Evolutionary conservation across 2,888 invertebrate genomes (phyloP).

Genomic region (Thereva nobilitata): DNA sequence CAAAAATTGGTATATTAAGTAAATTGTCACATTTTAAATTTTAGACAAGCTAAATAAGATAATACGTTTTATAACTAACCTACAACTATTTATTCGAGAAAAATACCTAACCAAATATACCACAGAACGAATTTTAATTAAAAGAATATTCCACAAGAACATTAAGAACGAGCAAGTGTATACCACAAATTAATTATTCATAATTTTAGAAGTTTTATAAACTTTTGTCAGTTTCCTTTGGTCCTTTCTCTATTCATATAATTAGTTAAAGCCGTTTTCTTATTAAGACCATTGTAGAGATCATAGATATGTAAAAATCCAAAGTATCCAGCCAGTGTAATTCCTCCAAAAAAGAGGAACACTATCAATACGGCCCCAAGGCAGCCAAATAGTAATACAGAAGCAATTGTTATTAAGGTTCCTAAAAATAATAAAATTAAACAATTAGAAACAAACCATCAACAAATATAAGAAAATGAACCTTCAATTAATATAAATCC

Average conservation of each 20-base stretch:
- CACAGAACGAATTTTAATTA: too few relatives aligned
- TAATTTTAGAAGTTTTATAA: not conserved
- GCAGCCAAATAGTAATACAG: constrained; percentile 52
- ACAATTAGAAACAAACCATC: not conserved
- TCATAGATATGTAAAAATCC: constrained; percentile 53
- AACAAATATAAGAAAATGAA: constrained; percentile 37
- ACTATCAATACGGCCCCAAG: constrained; percentile 49
- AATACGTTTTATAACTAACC: too few relatives aligned
- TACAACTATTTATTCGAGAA: too few relatives aligned
- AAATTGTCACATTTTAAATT: too few relatives aligned
- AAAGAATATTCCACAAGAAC: too few relatives aligned
- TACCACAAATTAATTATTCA: too few relatives aligned
- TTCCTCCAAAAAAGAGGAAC: constrained; percentile 47
- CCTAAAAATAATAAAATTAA: constrained; percentile 46
- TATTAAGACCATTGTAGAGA: constrained; percentile 47
- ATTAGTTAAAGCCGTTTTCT: constrained; percentile 44
- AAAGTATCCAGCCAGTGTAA: constrained; percentile 51
- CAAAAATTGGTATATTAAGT: too few relatives aligned
- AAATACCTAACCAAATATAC: too few relatives aligned
- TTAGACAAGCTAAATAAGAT: too few relatives aligned
- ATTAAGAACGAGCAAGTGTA: too few relatives aligned
- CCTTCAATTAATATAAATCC: constrained; percentile 57
- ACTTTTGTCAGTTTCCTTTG: constrained; percentile 4
- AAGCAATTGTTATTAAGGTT: constrained; percentile 52
- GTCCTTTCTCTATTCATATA: constrained; percentile 44